A percentile compares a stretch with the other conserved stretches of the same genome.
Conservation (phyloP, 2,797 vertebrate genomes). For the Tenualosa ilisha region DNA sequence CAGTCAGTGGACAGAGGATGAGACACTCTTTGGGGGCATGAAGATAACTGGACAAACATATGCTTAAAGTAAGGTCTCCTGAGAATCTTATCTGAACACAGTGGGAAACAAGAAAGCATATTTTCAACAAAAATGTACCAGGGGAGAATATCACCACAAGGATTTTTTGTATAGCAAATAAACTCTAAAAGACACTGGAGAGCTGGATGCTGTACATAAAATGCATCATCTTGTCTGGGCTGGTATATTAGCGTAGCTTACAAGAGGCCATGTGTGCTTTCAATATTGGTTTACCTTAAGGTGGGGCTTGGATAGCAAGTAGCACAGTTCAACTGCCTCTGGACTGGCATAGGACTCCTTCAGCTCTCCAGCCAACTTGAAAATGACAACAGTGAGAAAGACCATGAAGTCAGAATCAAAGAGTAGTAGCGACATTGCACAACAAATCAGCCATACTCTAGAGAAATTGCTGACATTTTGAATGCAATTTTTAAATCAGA, state of each 20-base stretch:
- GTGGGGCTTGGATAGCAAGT: slow-evolving; percentile 37
- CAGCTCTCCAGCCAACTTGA: slow-evolving; percentile 40
- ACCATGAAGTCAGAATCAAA: neutral
- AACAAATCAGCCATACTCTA: slow-evolving; percentile 8
- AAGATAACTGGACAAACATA: neutral
- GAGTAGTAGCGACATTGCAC: neutral
- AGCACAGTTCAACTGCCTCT: slow-evolving; percentile 39
- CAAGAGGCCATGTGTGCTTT: neutral
- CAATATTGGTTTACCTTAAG: slow-evolving; percentile 37
- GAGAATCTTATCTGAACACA: too few relatives aligned
- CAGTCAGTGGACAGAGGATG: neutral
- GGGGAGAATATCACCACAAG: neutral
- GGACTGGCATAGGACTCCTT: neutral
- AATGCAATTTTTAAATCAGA: slow-evolving; percentile 8
- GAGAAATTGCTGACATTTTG: neutral
- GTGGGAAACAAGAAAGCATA: too few relatives aligned
- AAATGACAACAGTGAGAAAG: neutral
- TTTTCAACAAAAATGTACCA: neutral
- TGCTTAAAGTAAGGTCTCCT: too few relatives aligned
- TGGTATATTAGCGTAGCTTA: neutral
- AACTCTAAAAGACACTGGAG: neutral
- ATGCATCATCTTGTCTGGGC: neutral
- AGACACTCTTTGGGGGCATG: neutral
- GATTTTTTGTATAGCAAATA: neutral
- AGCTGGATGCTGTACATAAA: neutral